Conservation (phyloP, 2,113 vertebrate genomes). For the Caloenas nicobarica region DNA sequence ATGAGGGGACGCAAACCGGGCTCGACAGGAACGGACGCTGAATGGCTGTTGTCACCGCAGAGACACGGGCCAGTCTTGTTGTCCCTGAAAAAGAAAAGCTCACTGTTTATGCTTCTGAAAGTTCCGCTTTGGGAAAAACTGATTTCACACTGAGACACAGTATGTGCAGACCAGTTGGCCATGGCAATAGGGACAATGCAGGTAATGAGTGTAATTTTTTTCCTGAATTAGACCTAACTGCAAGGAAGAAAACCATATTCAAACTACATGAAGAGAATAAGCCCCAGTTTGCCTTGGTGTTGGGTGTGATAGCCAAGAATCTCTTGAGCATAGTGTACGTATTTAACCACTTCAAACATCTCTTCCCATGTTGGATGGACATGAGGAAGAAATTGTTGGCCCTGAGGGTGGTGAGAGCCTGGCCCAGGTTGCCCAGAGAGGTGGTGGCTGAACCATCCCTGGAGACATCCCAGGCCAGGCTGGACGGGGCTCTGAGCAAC, state of each 20-base stretch:
- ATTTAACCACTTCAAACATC: neutral
- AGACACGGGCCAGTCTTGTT: neutral
- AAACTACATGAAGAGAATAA: neutral
- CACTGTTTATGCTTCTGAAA: neutral
- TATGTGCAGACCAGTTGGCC: neutral
- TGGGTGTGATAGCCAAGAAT: neutral
- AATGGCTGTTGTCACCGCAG: neutral
- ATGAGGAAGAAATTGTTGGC: too few species aligned
- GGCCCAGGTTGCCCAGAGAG: too few species aligned
- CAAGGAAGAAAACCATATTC: neutral
- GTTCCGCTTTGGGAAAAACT: neutral
- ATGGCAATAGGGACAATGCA: neutral
- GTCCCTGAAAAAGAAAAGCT: neutral
- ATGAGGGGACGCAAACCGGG: rapidly evolving
- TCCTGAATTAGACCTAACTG: neutral
- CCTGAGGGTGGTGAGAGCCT: too few species aligned
- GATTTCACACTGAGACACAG: neutral
- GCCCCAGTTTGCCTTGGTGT: neutral
- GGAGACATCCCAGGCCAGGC: too few species aligned
- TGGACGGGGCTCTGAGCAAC: too few species aligned
- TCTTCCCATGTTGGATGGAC: neutral
- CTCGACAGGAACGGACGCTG: rapidly evolving
- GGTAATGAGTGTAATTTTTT: neutral
- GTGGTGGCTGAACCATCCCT: too few species aligned
- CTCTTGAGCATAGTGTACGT: neutral